phyloP scores from a whole-genome alignment of 1,140 invertebrate species.

The Zaprionus inermis region DNA sequence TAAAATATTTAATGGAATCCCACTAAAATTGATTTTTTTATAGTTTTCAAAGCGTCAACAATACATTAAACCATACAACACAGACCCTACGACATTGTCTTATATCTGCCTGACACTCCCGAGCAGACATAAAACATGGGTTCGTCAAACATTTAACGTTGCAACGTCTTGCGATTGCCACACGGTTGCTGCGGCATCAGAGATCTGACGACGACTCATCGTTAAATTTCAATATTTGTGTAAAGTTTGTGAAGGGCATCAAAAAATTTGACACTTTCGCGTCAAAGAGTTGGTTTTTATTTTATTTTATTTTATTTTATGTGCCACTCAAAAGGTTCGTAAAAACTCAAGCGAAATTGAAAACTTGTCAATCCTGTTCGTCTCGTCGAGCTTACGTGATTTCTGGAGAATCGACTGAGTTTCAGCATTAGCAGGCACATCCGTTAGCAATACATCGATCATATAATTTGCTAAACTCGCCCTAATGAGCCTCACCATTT shows the following conservation, averaged over 20 bases:
- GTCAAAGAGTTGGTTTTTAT: constrained; percentile 31
- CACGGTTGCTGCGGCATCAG: constrained; percentile 25
- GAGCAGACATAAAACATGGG: constrained; percentile 13
- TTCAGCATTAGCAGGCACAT: constrained; percentile 32
- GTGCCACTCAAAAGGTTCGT: constrained; percentile 12
- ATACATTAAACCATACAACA: not conserved
- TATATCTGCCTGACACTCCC: constrained; percentile 22
- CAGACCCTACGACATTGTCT: not conserved
- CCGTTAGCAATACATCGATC: constrained; percentile 62
- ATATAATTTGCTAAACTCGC: constrained; percentile 69
- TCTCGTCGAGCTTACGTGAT: constrained; percentile 59
- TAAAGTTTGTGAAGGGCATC: constrained; percentile 71
- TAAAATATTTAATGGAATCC: not conserved
- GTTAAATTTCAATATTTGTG: constrained; percentile 55
- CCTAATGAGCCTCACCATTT: constrained; percentile 60
- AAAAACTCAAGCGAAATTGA: constrained; percentile 45
- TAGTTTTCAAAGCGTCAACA: not conserved
- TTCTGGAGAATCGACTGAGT: constrained; percentile 49
- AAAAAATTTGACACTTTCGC: constrained; percentile 75
- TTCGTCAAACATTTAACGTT: constrained; percentile 19
- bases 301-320: not conserved
- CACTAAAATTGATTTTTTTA: not conserved
- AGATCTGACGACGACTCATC: constrained; percentile 10
- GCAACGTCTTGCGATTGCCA: constrained; percentile 21
- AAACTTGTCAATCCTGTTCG: constrained; percentile 73